These are phyloP conservation scores for Phymorhynchus buccinoides DNA, from an alignment of 1,140 invertebrate species.

Conservation along the genomic window DNA sequence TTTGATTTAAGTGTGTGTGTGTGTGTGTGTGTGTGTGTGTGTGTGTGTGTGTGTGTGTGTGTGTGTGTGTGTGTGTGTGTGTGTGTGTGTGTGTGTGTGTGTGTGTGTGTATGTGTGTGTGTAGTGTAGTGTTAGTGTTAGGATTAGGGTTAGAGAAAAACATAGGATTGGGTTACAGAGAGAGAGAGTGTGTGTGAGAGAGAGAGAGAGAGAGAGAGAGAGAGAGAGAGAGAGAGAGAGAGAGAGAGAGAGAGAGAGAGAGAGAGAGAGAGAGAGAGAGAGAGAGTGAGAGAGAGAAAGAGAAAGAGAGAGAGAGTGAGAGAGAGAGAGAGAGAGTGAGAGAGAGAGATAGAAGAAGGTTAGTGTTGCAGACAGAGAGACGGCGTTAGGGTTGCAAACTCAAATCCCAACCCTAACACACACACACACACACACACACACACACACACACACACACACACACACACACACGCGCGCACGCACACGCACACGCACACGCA, in stretches of 20 bases:
- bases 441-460: not conserved
- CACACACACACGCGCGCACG: too few species aligned
- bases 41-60: too few species aligned
- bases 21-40: too few species aligned
- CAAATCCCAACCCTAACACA: not conserved
- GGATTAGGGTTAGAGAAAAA: not conserved
- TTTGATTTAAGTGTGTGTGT: too few species aligned
- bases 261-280: not conserved
- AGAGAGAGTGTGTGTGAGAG: not conserved
- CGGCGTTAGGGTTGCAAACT: not conserved
- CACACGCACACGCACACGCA: too few species aligned
- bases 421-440: not conserved
- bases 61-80: too few species aligned
- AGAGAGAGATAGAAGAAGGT: not conserved
- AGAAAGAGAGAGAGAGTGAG: not conserved
- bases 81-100: too few species aligned
- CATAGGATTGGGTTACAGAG: not conserved
- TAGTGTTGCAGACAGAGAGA: not conserved
- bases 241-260: not conserved
- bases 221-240: not conserved
- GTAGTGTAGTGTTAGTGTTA: too few species aligned
- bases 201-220: constrained; percentile 5
- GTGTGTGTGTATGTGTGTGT: too few species aligned
- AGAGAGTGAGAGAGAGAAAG: not conserved
- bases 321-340: not conserved